Percentiles rank a stretch among this genome's conserved stretches.
These are phyloP conservation scores for Turritopsis dohrnii DNA, from an alignment of 30 jellyfish, hydroid and myxozoan species.

Conservation along the genomic window DNA sequence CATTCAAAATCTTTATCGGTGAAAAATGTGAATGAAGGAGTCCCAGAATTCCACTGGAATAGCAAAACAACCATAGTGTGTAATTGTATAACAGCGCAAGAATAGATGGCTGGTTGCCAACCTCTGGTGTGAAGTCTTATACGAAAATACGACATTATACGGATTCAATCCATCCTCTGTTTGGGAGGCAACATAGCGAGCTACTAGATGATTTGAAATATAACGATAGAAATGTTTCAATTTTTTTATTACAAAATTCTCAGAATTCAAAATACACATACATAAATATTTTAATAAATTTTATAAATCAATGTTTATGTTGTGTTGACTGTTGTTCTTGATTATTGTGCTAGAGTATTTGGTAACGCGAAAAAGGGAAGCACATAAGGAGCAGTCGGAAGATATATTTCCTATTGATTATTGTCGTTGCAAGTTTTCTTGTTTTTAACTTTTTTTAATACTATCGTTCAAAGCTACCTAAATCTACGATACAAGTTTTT, in stretches of 20 bases:
- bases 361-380: too few relatives aligned
- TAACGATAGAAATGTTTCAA: background rate
- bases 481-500: too few relatives aligned
- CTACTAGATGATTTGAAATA: background rate
- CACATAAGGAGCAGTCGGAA: too few relatives aligned
- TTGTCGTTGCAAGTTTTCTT: too few relatives aligned
- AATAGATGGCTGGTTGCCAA: too few relatives aligned
- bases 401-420: too few relatives aligned
- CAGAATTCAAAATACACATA: background rate
- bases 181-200: background rate
- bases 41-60: slow-evolving; percentile 31
- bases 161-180: background rate
- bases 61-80: slow-evolving; percentile 24
- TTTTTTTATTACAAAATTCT: background rate
- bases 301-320: background rate
- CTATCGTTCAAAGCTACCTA: too few relatives aligned
- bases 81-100: slow-evolving; percentile 6
- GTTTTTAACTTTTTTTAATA: too few relatives aligned
- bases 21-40: slow-evolving; percentile 25
- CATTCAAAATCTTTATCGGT: slow-evolving; percentile 44
- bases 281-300: background rate
- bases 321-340: background rate
- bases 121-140: too few relatives aligned
- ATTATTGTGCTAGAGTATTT: background rate
- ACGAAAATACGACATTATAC: too few relatives aligned